These are phyloP conservation scores for Luehdorfia chinensis DNA, from an alignment of 1,140 invertebrate species.

Conservation along the genomic window DNA sequence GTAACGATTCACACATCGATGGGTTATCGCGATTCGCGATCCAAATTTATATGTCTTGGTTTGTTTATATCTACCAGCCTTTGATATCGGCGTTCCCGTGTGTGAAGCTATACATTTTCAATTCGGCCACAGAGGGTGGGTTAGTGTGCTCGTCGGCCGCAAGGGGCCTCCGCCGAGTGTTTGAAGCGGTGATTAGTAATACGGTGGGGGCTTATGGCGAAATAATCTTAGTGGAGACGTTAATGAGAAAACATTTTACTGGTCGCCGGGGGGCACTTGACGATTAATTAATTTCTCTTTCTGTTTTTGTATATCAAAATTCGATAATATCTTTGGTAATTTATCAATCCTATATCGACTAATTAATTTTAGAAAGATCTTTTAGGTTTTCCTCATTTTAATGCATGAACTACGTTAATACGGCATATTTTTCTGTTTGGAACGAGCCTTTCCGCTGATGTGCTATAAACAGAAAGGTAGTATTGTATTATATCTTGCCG, in stretches of 20 bases:
- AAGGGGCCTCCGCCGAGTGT: constrained; percentile 45
- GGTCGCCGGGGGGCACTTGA: constrained; percentile 36
- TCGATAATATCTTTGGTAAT: constrained; percentile 3
- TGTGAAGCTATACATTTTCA: constrained; percentile 64
- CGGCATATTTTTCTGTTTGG: background rate
- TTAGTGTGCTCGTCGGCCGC: constrained; percentile 44
- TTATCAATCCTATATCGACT: too few relatives aligned
- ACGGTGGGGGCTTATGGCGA: constrained; percentile 58
- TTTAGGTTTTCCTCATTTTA: constrained; percentile 4
- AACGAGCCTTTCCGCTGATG: too few relatives aligned
- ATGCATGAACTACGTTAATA: constrained; percentile 19
- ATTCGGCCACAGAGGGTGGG: constrained; percentile 46
- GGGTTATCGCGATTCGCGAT: constrained; percentile 16
- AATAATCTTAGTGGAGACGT: constrained; percentile 64
- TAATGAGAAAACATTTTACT: constrained; percentile 68
- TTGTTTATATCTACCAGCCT: constrained; percentile 43
- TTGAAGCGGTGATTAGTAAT: constrained; percentile 67
- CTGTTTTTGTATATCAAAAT: constrained; percentile 29
- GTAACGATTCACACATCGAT: background rate
- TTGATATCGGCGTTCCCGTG: constrained; percentile 44
- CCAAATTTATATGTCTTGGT: constrained; percentile 43
- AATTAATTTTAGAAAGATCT: too few relatives aligned
- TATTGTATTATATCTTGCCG: too few relatives aligned
- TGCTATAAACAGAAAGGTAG: too few relatives aligned
- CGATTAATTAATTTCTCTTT: constrained; percentile 54